A percentile compares a stretch with the other conserved stretches of the same genome.
phyloP scores from a whole-genome alignment of 1,140 invertebrate species.

The Protaetia brevitarsis region DNA sequence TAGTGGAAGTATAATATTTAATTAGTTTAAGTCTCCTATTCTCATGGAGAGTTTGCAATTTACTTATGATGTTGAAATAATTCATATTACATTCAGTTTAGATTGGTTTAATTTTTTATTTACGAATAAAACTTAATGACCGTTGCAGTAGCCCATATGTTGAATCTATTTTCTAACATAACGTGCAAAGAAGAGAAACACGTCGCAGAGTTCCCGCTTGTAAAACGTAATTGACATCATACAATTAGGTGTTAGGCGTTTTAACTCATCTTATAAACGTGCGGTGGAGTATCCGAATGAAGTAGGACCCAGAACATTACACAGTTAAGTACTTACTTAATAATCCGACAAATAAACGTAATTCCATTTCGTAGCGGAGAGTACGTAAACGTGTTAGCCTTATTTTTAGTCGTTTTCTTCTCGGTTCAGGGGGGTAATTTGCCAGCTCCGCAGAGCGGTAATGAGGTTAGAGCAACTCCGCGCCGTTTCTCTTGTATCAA shows the following conservation, averaged over 20 bases:
- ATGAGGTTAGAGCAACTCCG: slow-evolving; percentile 32
- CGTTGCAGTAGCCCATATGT: too few relatives aligned
- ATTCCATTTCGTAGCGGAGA: slow-evolving; percentile 24
- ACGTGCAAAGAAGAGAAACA: too few relatives aligned
- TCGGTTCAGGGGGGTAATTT: slow-evolving; percentile 25
- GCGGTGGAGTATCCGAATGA: slow-evolving; percentile 5
- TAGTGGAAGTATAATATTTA: too few relatives aligned
- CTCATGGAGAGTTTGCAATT: too few relatives aligned
- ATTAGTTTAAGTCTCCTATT: too few relatives aligned
- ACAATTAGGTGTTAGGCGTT: background rate
- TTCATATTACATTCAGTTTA: too few relatives aligned
- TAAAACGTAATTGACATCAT: background rate
- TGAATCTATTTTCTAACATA: too few relatives aligned
- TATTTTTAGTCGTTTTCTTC: slow-evolving; percentile 27
- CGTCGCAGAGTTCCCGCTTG: background rate
- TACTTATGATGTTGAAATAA: too few relatives aligned
- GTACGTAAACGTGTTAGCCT: slow-evolving; percentile 28
- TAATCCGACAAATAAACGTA: slow-evolving; percentile 24
- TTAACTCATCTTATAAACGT: background rate
- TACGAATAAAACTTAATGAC: too few relatives aligned
- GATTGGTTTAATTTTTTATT: too few relatives aligned
- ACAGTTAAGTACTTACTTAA: slow-evolving; percentile 23
- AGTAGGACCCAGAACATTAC: slow-evolving; percentile 17
- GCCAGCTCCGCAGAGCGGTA: slow-evolving; percentile 22
- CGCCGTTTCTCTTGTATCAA: slow-evolving; percentile 26